Conservation (phyloP, 2,888 invertebrate species). For the Rhagium mordax region DNA sequence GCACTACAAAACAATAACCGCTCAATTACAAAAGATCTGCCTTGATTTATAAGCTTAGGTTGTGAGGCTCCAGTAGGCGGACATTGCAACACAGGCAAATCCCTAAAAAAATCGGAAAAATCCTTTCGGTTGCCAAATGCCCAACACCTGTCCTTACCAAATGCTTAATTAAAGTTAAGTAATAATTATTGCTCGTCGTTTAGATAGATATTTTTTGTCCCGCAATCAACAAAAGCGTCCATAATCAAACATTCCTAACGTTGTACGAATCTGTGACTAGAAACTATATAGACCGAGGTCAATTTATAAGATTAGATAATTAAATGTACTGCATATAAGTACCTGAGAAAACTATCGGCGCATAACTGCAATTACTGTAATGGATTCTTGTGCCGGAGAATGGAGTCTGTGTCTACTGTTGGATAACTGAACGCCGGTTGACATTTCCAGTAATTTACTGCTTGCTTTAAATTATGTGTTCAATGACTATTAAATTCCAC, state of each 20-base stretch:
- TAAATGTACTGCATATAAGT: constrained; percentile 1
- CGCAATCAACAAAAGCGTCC: not conserved
- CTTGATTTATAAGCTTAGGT: too few species aligned
- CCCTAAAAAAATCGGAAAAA: too few species aligned
- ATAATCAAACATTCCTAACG: not conserved
- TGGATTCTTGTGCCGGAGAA: not conserved
- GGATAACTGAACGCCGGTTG: not conserved
- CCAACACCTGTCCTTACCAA: too few species aligned
- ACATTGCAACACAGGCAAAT: too few species aligned
- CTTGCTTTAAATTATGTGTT: not conserved
- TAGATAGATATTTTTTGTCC: too few species aligned
- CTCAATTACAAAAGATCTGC: too few species aligned
- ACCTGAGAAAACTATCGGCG: constrained; percentile 30
- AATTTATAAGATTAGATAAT: constrained; percentile 34
- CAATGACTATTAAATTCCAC: not conserved
- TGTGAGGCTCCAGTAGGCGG: too few species aligned
- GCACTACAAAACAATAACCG: too few species aligned
- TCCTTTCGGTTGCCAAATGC: too few species aligned
- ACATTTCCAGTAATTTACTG: not conserved
- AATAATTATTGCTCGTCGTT: too few species aligned
- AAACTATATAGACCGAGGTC: constrained; percentile 46
- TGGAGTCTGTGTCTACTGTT: not conserved
- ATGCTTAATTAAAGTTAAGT: too few species aligned
- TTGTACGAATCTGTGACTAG: constrained; percentile 33
- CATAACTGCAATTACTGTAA: constrained; percentile 15